Percentiles rank a stretch among this genome's conserved stretches.
Conservation (phyloP, 2,113 vertebrate genomes). For the Pelodiscus sinensis region DNA sequence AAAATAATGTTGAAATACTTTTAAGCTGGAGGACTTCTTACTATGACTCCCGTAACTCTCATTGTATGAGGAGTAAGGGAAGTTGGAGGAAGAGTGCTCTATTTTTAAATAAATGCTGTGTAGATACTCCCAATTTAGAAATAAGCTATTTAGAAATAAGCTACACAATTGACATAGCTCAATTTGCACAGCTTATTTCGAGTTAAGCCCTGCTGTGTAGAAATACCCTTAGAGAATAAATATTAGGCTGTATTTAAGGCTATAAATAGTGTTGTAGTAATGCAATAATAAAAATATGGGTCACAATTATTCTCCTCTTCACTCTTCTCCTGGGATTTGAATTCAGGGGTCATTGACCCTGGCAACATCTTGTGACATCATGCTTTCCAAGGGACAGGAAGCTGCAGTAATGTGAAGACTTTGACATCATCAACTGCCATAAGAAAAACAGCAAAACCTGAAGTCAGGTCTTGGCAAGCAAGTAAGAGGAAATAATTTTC, state of each 20-base stretch:
- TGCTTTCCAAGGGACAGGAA: background rate
- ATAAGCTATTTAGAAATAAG: too few species aligned
- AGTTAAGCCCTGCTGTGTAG: too few species aligned
- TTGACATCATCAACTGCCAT: background rate
- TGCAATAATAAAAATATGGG: background rate
- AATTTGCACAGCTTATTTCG: too few species aligned
- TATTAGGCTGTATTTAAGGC: background rate
- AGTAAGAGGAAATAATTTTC: background rate
- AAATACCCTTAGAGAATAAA: too few species aligned
- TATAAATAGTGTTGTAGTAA: background rate
- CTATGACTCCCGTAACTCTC: too few species aligned
- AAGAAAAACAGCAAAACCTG: background rate
- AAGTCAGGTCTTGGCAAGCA: background rate
- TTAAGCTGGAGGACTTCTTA: too few species aligned
- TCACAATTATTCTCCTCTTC: background rate
- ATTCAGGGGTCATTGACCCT: background rate
- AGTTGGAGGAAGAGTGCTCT: too few species aligned
- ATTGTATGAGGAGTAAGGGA: too few species aligned
- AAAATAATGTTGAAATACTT: too few species aligned
- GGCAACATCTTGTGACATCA: rapidly evolving
- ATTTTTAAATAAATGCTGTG: too few species aligned
- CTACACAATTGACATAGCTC: too few species aligned
- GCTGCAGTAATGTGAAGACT: background rate
- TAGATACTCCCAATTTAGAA: too few species aligned
- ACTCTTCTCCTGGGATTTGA: background rate